These are phyloP conservation scores for Dryoscopus gambensis DNA, from an alignment of 2,113 vertebrate genomes.

Conservation along the genomic window DNA sequence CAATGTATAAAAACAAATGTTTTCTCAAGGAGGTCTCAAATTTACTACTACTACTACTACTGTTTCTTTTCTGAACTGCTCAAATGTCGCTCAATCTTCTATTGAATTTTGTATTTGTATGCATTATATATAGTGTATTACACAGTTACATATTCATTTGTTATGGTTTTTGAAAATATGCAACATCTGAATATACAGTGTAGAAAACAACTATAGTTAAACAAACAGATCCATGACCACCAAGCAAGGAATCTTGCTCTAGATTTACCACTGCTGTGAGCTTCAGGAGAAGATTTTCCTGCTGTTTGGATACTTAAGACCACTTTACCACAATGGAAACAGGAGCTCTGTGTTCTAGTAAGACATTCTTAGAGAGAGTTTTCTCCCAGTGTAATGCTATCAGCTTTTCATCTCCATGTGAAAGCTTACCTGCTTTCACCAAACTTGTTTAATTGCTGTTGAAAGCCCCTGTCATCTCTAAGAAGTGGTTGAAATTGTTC, in stretches of 20 bases:
- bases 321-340: not conserved
- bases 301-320: not conserved
- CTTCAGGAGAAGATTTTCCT: not conserved
- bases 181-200: not conserved
- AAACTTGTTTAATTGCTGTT: not conserved
- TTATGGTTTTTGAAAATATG: not conserved
- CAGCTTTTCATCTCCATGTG: not conserved
- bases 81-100: not conserved
- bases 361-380: not conserved
- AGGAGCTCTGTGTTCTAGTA: not conserved
- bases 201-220: not conserved
- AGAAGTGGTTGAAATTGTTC: not conserved
- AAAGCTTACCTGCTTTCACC: not conserved
- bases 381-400: not conserved
- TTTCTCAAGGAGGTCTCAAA: not conserved
- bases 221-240: not conserved
- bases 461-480: not conserved
- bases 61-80: not conserved
- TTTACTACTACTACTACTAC: not conserved
- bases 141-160: not conserved
- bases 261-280: not conserved
- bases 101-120: not conserved
- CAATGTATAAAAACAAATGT: not conserved
- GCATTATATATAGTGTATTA: not conserved
- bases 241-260: not conserved